Evolutionary conservation across 1,140 invertebrate species (phyloP), one percentile per base, ranked within the genome.

Genomic region (Trachymyrmex septentrionalis): DNA sequence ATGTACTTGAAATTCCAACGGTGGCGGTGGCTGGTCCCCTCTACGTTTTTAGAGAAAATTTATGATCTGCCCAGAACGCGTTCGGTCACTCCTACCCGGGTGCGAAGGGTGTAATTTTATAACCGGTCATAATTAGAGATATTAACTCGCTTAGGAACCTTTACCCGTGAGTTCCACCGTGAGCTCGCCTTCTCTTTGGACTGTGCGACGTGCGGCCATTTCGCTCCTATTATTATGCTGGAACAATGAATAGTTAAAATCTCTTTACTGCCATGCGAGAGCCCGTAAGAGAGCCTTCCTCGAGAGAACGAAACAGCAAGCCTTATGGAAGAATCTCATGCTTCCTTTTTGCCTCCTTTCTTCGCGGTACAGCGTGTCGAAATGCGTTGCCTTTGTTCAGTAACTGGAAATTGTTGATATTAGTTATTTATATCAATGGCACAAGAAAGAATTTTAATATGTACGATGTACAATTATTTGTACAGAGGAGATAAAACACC

Each of bases 21-120:
- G 50, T 21, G 48, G 14, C n/a, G 19, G 27, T 19, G 64, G 50
- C 21, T 27, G 44, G 44, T 30, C 4, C 16, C 16, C 14, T 73
- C 44, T 84, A 75, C 27, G 12, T 85, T 84, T 88, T 80, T 85
- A 34, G 59, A 61, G 2, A 24, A 50, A 50, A 61, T 89, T 89
- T 89, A 89, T 27, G 87, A 88, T 76, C 82, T 34, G 82, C 66
- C 44, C 82, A 30, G 67, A 88, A 75, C 55, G 82, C 73, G 86
- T 78, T 50, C 64, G 72, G 72, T 87, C 86, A 84, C 82, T 88
- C 87, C 87, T 86, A 80, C 87, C 34, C 66, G 73, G 64, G 71
- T 86, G 82, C 82, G 75, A 89, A 88, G 75, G 88, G 75, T 88
- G 69, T 73, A 89, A 89, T 89, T 89, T 89, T 63, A 75, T 76